These are phyloP conservation scores for Neotoxoptera formosana DNA, from an alignment of 1,140 invertebrate species.

Conservation along the genomic window DNA sequence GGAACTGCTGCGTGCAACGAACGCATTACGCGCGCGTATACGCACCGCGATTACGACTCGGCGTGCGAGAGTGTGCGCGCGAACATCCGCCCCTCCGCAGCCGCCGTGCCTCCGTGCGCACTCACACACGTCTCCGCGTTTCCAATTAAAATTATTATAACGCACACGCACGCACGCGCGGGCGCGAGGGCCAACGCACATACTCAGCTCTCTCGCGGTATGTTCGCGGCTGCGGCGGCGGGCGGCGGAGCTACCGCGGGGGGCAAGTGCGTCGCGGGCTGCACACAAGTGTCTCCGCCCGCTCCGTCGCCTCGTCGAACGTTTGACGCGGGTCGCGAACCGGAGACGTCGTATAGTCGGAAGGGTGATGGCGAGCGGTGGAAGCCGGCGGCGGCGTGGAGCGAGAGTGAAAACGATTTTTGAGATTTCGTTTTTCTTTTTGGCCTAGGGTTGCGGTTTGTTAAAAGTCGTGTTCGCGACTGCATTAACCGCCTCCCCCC, in stretches of 20 bases:
- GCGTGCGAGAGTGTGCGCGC: not conserved
- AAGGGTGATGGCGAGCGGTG: too few species aligned
- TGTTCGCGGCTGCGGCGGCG: too few species aligned
- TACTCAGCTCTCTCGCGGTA: too few species aligned
- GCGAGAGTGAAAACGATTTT: not conserved
- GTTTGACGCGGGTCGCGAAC: not conserved
- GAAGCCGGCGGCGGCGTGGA: too few species aligned
- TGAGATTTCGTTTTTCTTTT: not conserved
- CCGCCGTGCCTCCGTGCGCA: not conserved
- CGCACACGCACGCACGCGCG: not conserved
- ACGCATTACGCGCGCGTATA: not conserved
- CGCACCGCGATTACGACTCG: slow-evolving; percentile 31
- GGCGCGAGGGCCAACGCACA: not conserved
- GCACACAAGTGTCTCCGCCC: not conserved
- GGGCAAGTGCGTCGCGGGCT: not conserved
- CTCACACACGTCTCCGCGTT: not conserved
- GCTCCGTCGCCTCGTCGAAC: too few species aligned
- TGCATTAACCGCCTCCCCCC: too few species aligned
- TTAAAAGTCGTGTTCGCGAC: not conserved
- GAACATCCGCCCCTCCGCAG: not conserved
- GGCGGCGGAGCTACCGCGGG: not conserved
- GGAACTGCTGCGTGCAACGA: slow-evolving; percentile 8
- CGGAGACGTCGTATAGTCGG: too few species aligned
- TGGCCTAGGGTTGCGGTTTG: not conserved
- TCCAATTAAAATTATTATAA: slow-evolving; percentile 56